Evolutionary conservation across 2,888 invertebrate species (phyloP), one percentile per base, ranked within the genome.

Genomic region (Cataglyphis cursor): DNA sequence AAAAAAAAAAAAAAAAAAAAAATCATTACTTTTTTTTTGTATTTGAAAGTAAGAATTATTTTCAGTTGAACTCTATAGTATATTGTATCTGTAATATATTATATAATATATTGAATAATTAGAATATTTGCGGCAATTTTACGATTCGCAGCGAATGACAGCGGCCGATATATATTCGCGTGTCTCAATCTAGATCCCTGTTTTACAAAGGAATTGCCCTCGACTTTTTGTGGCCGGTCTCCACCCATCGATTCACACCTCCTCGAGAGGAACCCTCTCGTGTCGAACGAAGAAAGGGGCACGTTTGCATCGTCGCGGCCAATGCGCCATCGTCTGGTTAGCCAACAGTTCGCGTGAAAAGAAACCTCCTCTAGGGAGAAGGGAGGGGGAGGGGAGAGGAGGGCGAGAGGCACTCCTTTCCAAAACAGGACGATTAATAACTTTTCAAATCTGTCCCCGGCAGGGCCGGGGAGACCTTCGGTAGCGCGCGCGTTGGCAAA

Each of bases 391-490:
- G 31, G 44, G 44, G 41, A 9, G 1, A 9, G 2, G 38, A 41
- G 41, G 62, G 21, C 24, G 28, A 57, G 72, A 28, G 35, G 41
- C 78, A 82, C 87, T 91, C 86, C 87, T 90, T 90, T 87, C 88
- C 83, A 90, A 90, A 91, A 90, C 92, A 91, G 89, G 89, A 94
- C 94, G 94, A 95, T 95, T 95, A 94, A 95, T 95, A 95, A 95
- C 93, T 92, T 93, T 92, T 92, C 90, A 93, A 93, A 94, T 93
- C 92, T 94, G 94, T 94, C 94, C 91, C 92, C 91, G 91, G 90
- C 94, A 94, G 94, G 91, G 90, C 81, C 82, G 81, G 78, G 83
- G 85, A 86, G 84, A 81, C 88, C 83, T 91, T 91, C 92, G 91
- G 92, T 93, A 93, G 93, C 93, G 89, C 91, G 86, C 92, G 84